A percentile compares a stretch with the other conserved stretches of the same genome.
Conservation (phyloP, 2,797 vertebrate genomes). For the Gephyroberyx darwinii region DNA sequence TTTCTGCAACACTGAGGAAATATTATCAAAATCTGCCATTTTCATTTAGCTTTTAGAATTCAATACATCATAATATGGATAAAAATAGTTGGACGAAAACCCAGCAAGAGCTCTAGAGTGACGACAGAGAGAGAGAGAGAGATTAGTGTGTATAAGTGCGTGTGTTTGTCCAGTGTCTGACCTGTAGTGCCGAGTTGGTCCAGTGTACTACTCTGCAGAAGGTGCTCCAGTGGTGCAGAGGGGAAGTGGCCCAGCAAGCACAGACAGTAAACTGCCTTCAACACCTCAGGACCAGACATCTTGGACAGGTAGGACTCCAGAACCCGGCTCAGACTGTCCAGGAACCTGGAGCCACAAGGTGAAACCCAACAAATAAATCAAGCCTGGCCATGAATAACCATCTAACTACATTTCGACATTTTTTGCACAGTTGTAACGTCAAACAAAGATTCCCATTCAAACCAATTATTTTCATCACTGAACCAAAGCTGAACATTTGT, state of each 20-base stretch:
- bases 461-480: too few species aligned
- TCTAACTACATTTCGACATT: too few species aligned
- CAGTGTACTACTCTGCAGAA: slow-evolving; percentile 79
- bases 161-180: slow-evolving; percentile 40
- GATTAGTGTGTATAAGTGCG: background rate
- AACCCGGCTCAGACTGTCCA: slow-evolving; percentile 75
- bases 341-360: slow-evolving; percentile 80
- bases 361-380: background rate
- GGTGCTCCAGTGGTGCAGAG: slow-evolving; percentile 76
- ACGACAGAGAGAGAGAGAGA: background rate
- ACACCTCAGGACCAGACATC: slow-evolving; percentile 77
- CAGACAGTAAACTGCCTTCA: slow-evolving; percentile 79
- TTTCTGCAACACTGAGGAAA: too few species aligned
- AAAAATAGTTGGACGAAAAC: too few species aligned
- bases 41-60: too few species aligned
- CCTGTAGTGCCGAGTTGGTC: slow-evolving; percentile 75
- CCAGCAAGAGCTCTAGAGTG: too few species aligned
- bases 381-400: background rate
- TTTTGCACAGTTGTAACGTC: too few species aligned
- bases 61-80: too few species aligned
- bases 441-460: too few species aligned
- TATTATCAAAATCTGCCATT: too few species aligned
- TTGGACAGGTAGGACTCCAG: slow-evolving; percentile 82
- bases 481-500: too few species aligned
- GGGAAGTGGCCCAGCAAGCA: slow-evolving; percentile 87